Evolutionary conservation across 2,113 vertebrate genomes (phyloP), one percentile per base, ranked within the genome.

Genomic region (Anolis carolinensis): DNA sequence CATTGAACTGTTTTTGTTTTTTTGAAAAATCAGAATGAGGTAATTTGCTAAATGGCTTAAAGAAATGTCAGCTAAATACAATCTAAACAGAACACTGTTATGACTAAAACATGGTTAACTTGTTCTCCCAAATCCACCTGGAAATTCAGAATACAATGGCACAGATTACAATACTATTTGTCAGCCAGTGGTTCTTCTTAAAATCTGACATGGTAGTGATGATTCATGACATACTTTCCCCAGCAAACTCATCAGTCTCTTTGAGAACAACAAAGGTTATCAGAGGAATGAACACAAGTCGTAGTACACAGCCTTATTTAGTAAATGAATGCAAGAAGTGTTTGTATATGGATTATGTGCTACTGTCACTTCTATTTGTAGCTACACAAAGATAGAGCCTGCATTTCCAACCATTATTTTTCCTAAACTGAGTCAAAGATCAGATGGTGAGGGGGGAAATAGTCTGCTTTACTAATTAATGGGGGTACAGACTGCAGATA

Each of bases 291-390:
- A 62, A 30, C 84, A 48, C 55, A 59, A 65, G 75, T 87, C 90
- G 48, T 62, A 89, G 92, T 81, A 80, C 89, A 80, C 85, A 80
- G 62, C 90, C 91, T 94, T 93, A 95, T 92, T 92, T 95, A 92
- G 93, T 90, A 93, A 95, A 84, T 89, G 93, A 93, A 92, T 79
- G 55, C 83, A 86, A 5, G 65, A 88, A 87, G 67, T 6, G 65
- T 21, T 59, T 65, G 74, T 91, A 82, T 77, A 34, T 73, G 76
- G 92, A 92, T 90, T 80, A 89, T 71, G 44, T 75, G 67, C 83
- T 85, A 87, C 82, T 88, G 18, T n/a, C 36, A 84, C 79, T 93
- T 90, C 94, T 95, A 94, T 95, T 95, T 95, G 91, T 89, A 92
- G 94, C 68, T 82, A 11, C 50, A 79, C 4, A 39, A 81, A 88